These are phyloP conservation scores for Neelides sp. DNA, from an alignment of 1,140 invertebrate genomes.

Conservation along the genomic window DNA sequence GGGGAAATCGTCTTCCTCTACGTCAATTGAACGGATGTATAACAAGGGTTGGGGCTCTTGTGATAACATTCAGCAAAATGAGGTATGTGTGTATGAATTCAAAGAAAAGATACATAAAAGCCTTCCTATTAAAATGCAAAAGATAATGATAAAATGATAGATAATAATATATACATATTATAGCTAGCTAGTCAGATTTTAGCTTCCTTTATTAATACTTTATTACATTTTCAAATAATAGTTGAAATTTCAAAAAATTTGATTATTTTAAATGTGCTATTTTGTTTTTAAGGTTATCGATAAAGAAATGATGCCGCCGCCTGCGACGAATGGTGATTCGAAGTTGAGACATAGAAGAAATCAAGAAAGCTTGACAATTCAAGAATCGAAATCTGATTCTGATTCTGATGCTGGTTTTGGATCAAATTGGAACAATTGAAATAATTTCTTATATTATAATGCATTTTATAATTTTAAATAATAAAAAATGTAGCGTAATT, in stretches of 20 bases:
- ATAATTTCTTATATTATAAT: no score
- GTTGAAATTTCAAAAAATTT: neutral
- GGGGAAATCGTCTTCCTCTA: constrained; percentile 24
- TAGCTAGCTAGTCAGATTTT: neutral
- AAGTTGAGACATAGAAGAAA: constrained; percentile 9
- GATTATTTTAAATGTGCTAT: neutral
- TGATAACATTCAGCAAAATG: constrained; percentile 52
- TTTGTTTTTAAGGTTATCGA: constrained; percentile 8
- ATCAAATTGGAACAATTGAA: constrained; percentile 57
- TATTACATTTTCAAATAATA: neutral
- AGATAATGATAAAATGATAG: no score
- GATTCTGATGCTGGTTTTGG: constrained; percentile 70
- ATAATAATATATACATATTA: neutral
- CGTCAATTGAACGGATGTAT: constrained; percentile 34
- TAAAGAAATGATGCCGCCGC: constrained; percentile 29
- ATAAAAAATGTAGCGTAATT: no score
- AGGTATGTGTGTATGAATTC: constrained; percentile 38
- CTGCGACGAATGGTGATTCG: neutral
- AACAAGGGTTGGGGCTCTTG: constrained; percentile 77
- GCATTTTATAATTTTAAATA: no score
- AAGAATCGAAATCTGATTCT: constrained; percentile 41
- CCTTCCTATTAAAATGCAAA: neutral
- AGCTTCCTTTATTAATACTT: neutral
- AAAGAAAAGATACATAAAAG: neutral
- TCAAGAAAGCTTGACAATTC: constrained; percentile 24